Base-by-base conservation (phyloP, 1,140 invertebrate genomes). In the Drosophila erecta region DNA sequence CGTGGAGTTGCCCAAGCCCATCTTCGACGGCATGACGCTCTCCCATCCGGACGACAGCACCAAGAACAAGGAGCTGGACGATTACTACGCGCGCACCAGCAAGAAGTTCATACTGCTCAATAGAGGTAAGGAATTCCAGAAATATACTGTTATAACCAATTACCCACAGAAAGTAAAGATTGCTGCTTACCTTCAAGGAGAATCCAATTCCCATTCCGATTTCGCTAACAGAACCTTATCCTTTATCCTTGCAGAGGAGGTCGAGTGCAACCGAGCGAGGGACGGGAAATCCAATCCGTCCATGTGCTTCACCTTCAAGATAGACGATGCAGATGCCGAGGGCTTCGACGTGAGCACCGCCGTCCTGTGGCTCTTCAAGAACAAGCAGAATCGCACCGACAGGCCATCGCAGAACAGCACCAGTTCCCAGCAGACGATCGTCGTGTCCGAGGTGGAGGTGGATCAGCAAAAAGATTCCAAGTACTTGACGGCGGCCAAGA, bases 381-480 rank as follows among this genome's bases (percentile, higher is more conserved):
- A 67, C 94, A 96, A 93, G 41, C 94, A 95, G 77, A 93, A 93
- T n/a, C 62, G 57, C 47, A 64, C 72, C 30, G 94, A 93, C 71
- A 93, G 93, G 14, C 92, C 93, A 24, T 94, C 65, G 3, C 1
- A 46, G 6, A 71, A 53, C 8, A 44, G 20, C 11, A 49, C 49
- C 14, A 44, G n/a, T 3, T 61, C 56, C 7, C 57, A 78, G 22
- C 96, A 97, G 86, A 96, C 95, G 0, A 96, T 97, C 70, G 94
- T 96, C 0, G 94, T 97, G 7, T 96, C 95, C 0, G 96, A 97
- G 92, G 94, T 96, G 14, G 96, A 97, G 92, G 94, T 96, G n/a
- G 95, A 95, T 50, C 95, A 95, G 72, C 96, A 95, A 95, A 94
- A 95, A 83, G 93, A 94, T 30, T 94, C 94, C 37, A 94, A 95